A percentile compares a stretch with the other conserved stretches of the same genome.
Evolutionary conservation across 2,113 vertebrate species (phyloP).

Genomic region (Galeopterus variegatus): DNA sequence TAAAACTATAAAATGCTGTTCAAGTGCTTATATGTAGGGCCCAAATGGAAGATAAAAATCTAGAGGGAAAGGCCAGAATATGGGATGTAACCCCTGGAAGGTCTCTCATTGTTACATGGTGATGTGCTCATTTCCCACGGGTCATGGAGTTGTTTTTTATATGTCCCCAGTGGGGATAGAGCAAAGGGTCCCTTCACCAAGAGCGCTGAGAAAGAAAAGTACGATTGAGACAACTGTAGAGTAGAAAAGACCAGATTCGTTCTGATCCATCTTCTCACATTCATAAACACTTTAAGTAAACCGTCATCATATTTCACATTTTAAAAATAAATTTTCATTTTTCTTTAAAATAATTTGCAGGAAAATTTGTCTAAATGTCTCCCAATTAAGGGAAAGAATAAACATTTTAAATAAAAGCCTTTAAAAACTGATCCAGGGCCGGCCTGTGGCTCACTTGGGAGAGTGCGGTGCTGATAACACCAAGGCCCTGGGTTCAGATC

Average conservation of each 20-base stretch:
- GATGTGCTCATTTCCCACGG: background rate
- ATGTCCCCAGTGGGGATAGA: background rate
- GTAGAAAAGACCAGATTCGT: background rate
- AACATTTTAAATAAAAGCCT: slow-evolving; percentile 51
- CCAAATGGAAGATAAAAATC: slow-evolving; percentile 30
- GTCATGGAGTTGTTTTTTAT: background rate
- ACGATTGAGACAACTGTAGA: background rate
- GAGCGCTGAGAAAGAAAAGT: background rate
- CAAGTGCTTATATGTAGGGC: background rate
- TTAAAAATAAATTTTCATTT: slow-evolving; percentile 10
- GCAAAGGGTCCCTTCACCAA: background rate
- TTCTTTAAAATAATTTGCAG: slow-evolving; percentile 46
- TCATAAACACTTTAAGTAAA: slow-evolving; percentile 9
- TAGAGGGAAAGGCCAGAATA: slow-evolving; percentile 10
- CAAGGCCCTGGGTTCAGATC: too few species aligned
- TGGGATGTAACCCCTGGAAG: background rate
- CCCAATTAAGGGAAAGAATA: slow-evolving; percentile 41
- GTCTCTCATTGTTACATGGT: background rate
- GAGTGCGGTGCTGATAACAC: too few species aligned
- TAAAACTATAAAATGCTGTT: slow-evolving; percentile 38
- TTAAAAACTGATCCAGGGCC: slow-evolving; percentile 30
- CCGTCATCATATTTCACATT: background rate
- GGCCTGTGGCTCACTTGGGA: too few species aligned
- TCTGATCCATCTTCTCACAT: background rate
- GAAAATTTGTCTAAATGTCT: slow-evolving; percentile 41